Base-by-base conservation (phyloP, 2,888 invertebrate species). In the Sisyra terminalis region DNA sequence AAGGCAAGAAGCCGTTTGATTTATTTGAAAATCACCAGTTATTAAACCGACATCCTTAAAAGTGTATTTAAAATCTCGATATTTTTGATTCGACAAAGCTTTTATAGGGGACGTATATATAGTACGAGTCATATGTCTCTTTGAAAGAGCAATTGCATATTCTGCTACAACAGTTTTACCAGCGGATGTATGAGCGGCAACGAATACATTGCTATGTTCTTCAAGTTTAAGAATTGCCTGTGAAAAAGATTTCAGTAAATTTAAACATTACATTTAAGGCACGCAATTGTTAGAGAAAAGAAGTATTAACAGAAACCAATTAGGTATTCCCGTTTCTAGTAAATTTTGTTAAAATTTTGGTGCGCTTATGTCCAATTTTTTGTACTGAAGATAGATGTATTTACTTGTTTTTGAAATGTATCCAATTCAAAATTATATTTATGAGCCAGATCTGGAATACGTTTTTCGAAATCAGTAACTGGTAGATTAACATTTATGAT, bases 21-120 rank as follows among this genome's bases (percentile, higher is more conserved):
- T 89, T 43, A 98, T 85, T 64, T 97, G 96, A 34, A 96, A 73
- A 63, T 99, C 97, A 0, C 94, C 94, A 0, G 94, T 96, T 16
- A 96, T 74, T 1, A 96, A 67, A 1, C 96, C 94, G 3, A 96
- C 93, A 56, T 92, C 90, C 14, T 83, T 79, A 56, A 97, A 99
- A 43, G 77, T 80, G 44, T 77, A 75, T 59, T 88, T 92, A 61
- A 99, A 98, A 56, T 99, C 98, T 18, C 94, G 76, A 64, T 90
- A 99, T 60, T 98, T 99, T 60, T 98, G 98, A 67, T 98, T 98
- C 0, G 97, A 98, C 2, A 98, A 64, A 0, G 98, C 98, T 66
- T 98, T 99, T 50, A 99, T 97, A 0, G 98, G 98, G 0, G 97
- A 97, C 0, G 98, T 99, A 63, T 99, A 99, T 48, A 99, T 86